Evolutionary conservation across 2,888 invertebrate species (phyloP).

Genomic region (Drosophila siamana): DNA sequence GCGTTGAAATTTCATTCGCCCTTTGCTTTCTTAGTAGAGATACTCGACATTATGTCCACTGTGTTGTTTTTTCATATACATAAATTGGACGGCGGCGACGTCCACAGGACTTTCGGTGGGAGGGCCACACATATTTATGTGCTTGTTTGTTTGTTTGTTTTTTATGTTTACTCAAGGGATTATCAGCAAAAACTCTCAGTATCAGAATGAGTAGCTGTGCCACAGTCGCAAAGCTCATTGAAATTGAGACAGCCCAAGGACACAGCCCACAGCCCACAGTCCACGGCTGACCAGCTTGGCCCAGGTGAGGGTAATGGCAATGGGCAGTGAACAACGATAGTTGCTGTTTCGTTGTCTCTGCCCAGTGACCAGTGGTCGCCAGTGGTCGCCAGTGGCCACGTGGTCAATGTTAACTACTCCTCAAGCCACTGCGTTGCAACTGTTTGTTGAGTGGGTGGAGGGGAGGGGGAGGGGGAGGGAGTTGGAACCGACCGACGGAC

Average conservation of each 20-base stretch:
- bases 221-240: constrained; percentile 33
- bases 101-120: neutral
- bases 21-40: constrained; percentile 3
- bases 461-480: too few species aligned
- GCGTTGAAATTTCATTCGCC: constrained; percentile 10
- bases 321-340: constrained; percentile 1
- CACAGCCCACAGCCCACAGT: too few species aligned
- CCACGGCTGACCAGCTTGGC: neutral
- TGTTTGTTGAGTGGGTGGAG: too few species aligned
- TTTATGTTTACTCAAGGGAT: constrained; percentile 51
- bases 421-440: constrained; percentile 11
- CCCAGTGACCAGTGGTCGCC: constrained; percentile 39
- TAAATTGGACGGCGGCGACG: neutral
- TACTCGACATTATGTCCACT: neutral
- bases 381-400: constrained; percentile 39
- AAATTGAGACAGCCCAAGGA: constrained; percentile 30
- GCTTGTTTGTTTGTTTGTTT: constrained; percentile 55
- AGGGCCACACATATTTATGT: constrained; percentile 31
- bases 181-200: constrained; percentile 31
- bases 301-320: constrained; percentile 2
- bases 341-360: constrained; percentile 3
- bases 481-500: constrained; percentile 21
- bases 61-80: neutral
- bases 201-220: constrained; percentile 17
- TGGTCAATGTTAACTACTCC: constrained; percentile 47